Evolutionary conservation across 2,888 invertebrate species (phyloP).

Genomic region (Panzeria rudis): DNA sequence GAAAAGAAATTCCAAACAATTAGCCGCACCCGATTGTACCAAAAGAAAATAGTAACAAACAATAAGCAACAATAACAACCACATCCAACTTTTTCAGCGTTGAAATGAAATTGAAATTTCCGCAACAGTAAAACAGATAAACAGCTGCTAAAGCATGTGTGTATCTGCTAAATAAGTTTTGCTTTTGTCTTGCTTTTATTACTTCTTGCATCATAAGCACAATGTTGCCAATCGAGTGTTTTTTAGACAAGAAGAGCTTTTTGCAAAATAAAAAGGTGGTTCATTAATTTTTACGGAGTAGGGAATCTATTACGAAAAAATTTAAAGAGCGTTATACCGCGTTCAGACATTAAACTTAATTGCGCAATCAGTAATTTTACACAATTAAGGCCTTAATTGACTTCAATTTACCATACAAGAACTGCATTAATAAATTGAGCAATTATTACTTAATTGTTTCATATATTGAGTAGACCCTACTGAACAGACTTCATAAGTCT

Average conservation of each 20-base stretch:
- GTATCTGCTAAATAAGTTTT: slow-evolving; percentile 30
- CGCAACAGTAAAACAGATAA: slow-evolving; percentile 40
- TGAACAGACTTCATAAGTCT: too few relatives aligned
- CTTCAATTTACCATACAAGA: too few relatives aligned
- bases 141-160: slow-evolving; percentile 38
- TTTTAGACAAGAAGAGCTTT: neutral
- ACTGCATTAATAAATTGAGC: too few relatives aligned
- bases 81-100: neutral
- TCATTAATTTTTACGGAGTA: too few relatives aligned
- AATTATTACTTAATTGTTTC: too few relatives aligned
- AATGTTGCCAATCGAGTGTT: slow-evolving; percentile 1
- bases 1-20: slow-evolving; percentile 39
- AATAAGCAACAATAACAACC: slow-evolving; percentile 9
- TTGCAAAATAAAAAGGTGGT: too few relatives aligned
- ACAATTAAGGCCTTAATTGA: too few relatives aligned
- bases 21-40: slow-evolving; percentile 56
- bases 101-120: slow-evolving; percentile 61
- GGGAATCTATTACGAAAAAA: too few relatives aligned
- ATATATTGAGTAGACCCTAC: too few relatives aligned
- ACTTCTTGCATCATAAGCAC: slow-evolving; percentile 49
- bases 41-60: slow-evolving; percentile 29
- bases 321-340: too few relatives aligned
- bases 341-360: too few relatives aligned
- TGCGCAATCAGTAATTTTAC: too few relatives aligned
- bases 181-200: slow-evolving; percentile 18